Base-by-base conservation (phyloP, 2,888 invertebrate genomes). In the Conomelus anceps region DNA sequence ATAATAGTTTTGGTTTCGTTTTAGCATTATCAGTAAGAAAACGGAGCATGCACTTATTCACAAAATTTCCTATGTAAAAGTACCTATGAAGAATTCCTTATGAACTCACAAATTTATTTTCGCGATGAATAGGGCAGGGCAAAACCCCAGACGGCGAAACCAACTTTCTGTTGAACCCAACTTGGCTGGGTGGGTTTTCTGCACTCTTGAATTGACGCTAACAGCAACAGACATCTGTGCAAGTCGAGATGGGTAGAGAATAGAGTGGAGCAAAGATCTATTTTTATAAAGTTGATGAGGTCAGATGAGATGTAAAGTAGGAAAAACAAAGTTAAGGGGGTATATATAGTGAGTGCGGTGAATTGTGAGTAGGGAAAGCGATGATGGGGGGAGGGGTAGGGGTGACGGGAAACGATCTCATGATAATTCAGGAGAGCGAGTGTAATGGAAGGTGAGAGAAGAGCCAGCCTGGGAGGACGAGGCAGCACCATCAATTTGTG, bases 401-500 rank as follows among this genome's bases (percentile, higher is more conserved):
- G 63, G 63, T 6, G 7, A 13, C 11, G n/a, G 63, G 63, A 63
- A 63, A 63, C 63, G 63, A 63, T 63, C 63, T 63, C 63, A 63
- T 63, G 63, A 63, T 63, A 63, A 63, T 63, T 63, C 63, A 63
- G 63, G 63, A 63, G 63, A 63, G 63, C 63, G 63, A 63, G 63
- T 63, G 63, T 63, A 63, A 63, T 63, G 63, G 63, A 63, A 63
- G 63, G 63, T 63, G 63, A 63, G 63, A 63, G 63, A 13, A 63
- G 26, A 26, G 26, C 11, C 26, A 11, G n/a, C n/a, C n/a, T n/a
- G n/a, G n/a, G n/a, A 11, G 63, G 63, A 41, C n/a, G 63, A 20
- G n/a, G 41, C 20, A 86, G 86, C 24, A 29, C 86, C 86, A 86
- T 86, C 86, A 86, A 86, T 86, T 86, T 86, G 86, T 29, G 86